Evolutionary conservation across 2,797 vertebrate genomes (phyloP), one percentile per base, ranked within the genome.

Genomic region (Coilia nasus): DNA sequence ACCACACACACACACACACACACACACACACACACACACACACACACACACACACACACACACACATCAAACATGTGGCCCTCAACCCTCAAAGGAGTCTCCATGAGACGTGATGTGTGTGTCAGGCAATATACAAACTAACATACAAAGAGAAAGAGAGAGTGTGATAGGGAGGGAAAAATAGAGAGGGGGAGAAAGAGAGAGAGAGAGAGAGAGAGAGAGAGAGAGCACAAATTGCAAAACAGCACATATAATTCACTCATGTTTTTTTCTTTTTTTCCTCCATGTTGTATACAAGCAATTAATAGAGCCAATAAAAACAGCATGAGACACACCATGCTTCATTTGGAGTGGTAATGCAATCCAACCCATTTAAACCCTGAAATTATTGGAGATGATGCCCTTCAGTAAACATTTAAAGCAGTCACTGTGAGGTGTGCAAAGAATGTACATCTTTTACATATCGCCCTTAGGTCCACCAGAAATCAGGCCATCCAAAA

Each of bases 401-500:
- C 21, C 75, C 62, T 83, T 85, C 78, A 78, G 10, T 46, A 28
- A 25, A 3, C 35, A 67, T 50, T 62, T n/a, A n/a, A 44, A 82
- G 6, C 56, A 80, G 84, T 62, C 25, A 31, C 78, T 67, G 60
- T 75, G 17, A 44, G 67, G 4, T 80, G 19, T 71, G 15, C 31
- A 71, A 84, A 83, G 82, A 25, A 75, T 81, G 11, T 35, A 75
- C 54, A 81, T 54, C 14, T 54, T 54, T 54, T 54, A 2, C 7
- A 88, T 82, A 83, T 21, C 81, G 78, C 82, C 83, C 31, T 14
- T 2, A 9, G 60, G 81, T 80, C 81, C 85, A 19, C 3, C 31
- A 1, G 44, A 64, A 86, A 87, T 89, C 81, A 88, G 78, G 25
- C 71, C 80, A 82, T 85, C 82, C 19, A 19, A n/a, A 84, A 81